Evolutionary conservation across 2,888 invertebrate genomes (phyloP), one percentile per base, ranked within the genome.

Genomic region (Craniophora ligustri): DNA sequence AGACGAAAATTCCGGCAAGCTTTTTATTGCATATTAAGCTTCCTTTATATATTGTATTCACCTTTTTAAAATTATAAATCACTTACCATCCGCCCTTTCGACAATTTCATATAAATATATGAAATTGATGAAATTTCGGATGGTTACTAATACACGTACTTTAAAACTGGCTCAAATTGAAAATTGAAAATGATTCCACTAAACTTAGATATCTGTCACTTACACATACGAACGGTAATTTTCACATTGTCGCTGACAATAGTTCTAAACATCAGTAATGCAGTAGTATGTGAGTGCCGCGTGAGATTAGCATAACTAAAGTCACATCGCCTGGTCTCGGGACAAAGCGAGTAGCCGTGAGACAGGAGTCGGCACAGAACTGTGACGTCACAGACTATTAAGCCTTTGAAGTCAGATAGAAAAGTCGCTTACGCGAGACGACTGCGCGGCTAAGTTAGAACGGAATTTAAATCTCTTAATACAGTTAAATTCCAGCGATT

Each of bases 271-370:
- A 5, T n/a, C n/a, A 23, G 32, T 32, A 15, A 46, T 36, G 32
- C 45, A 38, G 15, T 26, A 6, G 41, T 48, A 23, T 38, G 26
- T 31, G 18, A 10, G 18, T 6, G 34, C 2, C 30, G 38, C 48
- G 53, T 18, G 38, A 55, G 61, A 72, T 72, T 72, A 67, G 41
- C 70, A 67, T 69, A 59, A 64, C 67, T 62, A 72, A 72, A 63
- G 56, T 60, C 56, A 14, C 51, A 34, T 32, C 47, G 53, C 42
- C 38, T n/a, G n/a, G n/a, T n/a, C n/a, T n/a, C n/a, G 42, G 21
- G 19, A 57, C 51, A 70, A 50, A 53, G 50, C 40, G 32, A 50
- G 46, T 53, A 34, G 59, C 47, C 26, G 54, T 21, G 15, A 32
- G 8, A 36, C 56, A 60, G 54, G 11, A 23, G 44, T 34, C 50